These are phyloP conservation scores for Oscheius sp. DNA, from an alignment of 2,888 invertebrate species.

Conservation along the genomic window DNA sequence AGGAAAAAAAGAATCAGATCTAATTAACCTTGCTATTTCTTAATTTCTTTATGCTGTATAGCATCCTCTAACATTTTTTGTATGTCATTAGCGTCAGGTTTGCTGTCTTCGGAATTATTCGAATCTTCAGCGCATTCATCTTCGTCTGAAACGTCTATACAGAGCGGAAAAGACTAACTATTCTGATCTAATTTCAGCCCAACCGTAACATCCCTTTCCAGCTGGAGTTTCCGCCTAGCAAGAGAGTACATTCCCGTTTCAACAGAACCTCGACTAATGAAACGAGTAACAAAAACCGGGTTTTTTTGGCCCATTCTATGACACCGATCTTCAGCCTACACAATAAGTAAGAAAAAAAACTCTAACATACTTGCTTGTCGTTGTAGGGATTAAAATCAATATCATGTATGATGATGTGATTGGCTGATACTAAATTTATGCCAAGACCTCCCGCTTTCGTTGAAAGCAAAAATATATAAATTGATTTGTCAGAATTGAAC, in stretches of 20 bases:
- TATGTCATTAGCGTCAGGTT: constrained; percentile 32
- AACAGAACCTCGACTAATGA: constrained; percentile 79
- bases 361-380: constrained; percentile 83
- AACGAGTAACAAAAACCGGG: constrained; percentile 82
- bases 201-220: constrained; percentile 85
- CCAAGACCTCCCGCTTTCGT: constrained; percentile 89
- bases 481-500: constrained; percentile 77
- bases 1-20: constrained; percentile 7
- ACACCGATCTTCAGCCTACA: constrained; percentile 82
- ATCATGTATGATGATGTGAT: constrained; percentile 94
- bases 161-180: constrained; percentile 15
- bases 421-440: constrained; percentile 91
- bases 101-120: constrained; percentile 20
- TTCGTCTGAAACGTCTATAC: constrained; percentile 8
- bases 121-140: constrained; percentile 31
- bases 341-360: background rate
- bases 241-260: constrained; percentile 88
- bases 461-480: constrained; percentile 60
- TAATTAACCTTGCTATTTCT: background rate
- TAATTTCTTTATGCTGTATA: constrained; percentile 23
- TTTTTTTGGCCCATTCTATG: constrained; percentile 65
- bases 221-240: constrained; percentile 87
- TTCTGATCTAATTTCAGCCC: constrained; percentile 53
- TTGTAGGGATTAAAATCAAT: constrained; percentile 98
- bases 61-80: constrained; percentile 41